Base-by-base conservation (phyloP, 2,888 invertebrate species). In the Parthenolecanium corni region DNA sequence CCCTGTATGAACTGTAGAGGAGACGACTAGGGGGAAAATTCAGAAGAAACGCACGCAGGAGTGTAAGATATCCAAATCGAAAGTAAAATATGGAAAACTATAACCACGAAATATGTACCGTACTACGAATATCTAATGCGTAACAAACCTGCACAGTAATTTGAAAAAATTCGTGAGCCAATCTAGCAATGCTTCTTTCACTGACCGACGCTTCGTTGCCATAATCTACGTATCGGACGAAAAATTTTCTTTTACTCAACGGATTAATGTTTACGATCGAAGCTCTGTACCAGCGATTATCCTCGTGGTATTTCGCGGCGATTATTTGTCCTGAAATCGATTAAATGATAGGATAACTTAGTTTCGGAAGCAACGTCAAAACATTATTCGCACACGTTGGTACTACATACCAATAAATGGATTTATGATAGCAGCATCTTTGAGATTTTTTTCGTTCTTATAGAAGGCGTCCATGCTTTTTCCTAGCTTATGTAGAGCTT, bases 161-260 rank as follows among this genome's bases (percentile, higher is more conserved):
- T 24, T 54, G 25, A 5, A 46, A 52, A 9, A 65, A 44, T n/a
- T 16, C 12, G 23, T 40, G 16, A 14, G 61, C 52, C 1, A 66
- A 51, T 1, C 54, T 31, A 49, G 62, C 40, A 21, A 65, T 40
- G 23, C 42, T 58, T 31, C 49, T 14, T 75, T 79, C 80, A 51
- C 76, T 73, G 53, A 82, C 73, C 1, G 72, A 72, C 62, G 77
- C 74, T 12, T 68, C 70, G 58, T 73, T 74, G 40, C 88, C 88
- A 69, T 73, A 75, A 75, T 89, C 89, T 0, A 85, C 80, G 65
- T 82, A 78, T 67, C 74, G 73, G 25, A 85, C 79, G 51, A 76
- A 74, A 4, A 6, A 18, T 11, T 47, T 46, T 46, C 47, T 58
- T 23, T 82, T 6, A 80, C 71, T 70, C 75, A 68, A 74, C 73